These are phyloP conservation scores for Ailurus styani DNA, from an alignment of 2,113 vertebrate species.

Conservation along the genomic window DNA sequence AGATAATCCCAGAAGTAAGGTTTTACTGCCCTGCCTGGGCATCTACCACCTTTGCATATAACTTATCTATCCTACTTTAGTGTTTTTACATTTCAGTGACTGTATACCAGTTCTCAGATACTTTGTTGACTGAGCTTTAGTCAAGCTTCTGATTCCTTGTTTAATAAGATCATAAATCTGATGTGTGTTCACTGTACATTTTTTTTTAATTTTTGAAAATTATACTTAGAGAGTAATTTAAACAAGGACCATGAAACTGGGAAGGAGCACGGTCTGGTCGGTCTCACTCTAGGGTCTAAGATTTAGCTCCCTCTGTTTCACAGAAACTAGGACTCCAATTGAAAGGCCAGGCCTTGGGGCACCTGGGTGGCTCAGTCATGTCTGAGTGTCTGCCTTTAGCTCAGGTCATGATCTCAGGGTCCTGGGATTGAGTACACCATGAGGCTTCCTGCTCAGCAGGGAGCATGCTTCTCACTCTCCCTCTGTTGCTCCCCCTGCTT, in stretches of 20 bases:
- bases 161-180: not conserved
- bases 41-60: not conserved
- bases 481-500: too few relatives aligned
- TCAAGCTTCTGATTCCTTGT: not conserved
- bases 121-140: not conserved
- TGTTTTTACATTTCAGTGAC: not conserved
- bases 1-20: not conserved
- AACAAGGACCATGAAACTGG: not conserved
- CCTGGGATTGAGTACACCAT: too few relatives aligned
- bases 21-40: not conserved
- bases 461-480: too few relatives aligned
- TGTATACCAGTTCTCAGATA: not conserved
- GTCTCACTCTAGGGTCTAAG: not conserved
- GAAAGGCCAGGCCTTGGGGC: not conserved
- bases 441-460: too few relatives aligned
- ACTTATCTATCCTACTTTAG: not conserved
- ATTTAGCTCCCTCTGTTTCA: not conserved
- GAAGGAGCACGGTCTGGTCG: not conserved
- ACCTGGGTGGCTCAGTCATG: too few relatives aligned
- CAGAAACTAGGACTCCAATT: not conserved
- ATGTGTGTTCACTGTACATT: not conserved
- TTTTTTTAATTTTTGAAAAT: not conserved
- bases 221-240: not conserved
- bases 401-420: too few relatives aligned
- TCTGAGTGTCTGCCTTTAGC: too few relatives aligned